Conservation (phyloP, 2,797 vertebrate genomes). For the Megaceryle alcyon region DNA sequence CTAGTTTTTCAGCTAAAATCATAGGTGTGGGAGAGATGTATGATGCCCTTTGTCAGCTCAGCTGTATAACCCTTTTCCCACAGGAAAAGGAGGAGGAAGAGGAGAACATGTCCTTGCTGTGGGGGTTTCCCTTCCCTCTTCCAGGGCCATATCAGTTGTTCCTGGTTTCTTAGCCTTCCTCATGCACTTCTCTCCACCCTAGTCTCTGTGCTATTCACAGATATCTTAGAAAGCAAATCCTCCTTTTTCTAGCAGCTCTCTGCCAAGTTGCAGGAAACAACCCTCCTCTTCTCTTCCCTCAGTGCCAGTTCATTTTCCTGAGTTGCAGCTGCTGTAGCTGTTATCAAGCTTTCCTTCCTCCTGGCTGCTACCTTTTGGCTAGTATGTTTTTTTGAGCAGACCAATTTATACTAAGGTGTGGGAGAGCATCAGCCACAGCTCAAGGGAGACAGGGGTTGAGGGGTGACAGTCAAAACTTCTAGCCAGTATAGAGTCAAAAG, state of each 20-base stretch:
- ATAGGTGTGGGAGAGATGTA: neutral
- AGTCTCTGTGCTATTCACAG: neutral
- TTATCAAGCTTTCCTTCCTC: neutral
- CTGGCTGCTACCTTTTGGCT: neutral
- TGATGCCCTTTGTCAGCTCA: neutral
- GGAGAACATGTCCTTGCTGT: neutral
- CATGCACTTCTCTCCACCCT: neutral
- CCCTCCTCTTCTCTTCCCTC: neutral
- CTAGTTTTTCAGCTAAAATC: neutral
- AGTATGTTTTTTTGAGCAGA: neutral
- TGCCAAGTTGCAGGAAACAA: neutral
- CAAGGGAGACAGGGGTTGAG: fast-evolving
- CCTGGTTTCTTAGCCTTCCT: neutral
- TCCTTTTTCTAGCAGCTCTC: neutral
- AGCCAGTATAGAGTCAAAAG: neutral
- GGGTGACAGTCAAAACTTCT: neutral
- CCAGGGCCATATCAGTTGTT: neutral
- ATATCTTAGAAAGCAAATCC: neutral
- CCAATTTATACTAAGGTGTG: neutral
- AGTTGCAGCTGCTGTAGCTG: neutral
- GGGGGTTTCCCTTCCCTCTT: neutral
- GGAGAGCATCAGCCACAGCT: neutral
- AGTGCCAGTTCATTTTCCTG: neutral
- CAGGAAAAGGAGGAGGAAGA: neutral
- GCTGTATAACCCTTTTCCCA: neutral